Base-by-base conservation (phyloP, 2,888 invertebrate species). In the Drosophila recens region DNA sequence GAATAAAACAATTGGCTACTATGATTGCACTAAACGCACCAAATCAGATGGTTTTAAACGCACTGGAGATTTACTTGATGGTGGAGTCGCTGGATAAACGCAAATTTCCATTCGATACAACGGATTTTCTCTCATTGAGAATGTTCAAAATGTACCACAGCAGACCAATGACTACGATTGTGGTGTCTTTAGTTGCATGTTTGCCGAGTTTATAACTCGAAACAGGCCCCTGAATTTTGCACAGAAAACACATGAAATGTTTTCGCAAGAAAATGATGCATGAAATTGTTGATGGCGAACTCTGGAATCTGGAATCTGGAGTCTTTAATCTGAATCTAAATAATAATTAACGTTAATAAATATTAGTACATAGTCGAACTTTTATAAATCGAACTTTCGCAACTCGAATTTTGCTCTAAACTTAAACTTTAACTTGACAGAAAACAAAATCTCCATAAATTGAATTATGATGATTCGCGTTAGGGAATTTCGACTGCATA, bases 131-230 rank as follows among this genome's bases (percentile, higher is more conserved):
- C 93, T 91, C 34, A 93, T 95, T 1, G 95, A 95, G 75, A 95
- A 94, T 82, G 94, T 96, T 0, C 94, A 94, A 89, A 94, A 97
- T 90, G 97, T 98, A 83, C 99, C 99, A 0, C 97, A 97, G 82
- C 99, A 99, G 92, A 96, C 96, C 95, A 99, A 99, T 93, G 98
- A 98, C 62, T 97, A 97, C 91, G 99, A 99, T 93, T 99, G 99
- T 92, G 99, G 99, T 8, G 97, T 99, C 93, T 99, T 99, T 93
- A 95, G 98, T 23, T 98, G 98, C 92, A 98, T 98, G 91, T 99
- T 97, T 93, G 99, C 99, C 0, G 99, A 99, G 92, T 98, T 97
- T 93, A 93, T 97, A 34, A 94, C 96, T 0, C 94, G 98, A 52
- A 94, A 95, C 90, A 96, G 95, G 10, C 93, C 94, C 48, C 95